Evolutionary conservation across 2,888 invertebrate genomes (phyloP), one percentile per base, ranked within the genome.

Genomic region (Polydrusus pterygomalis): DNA sequence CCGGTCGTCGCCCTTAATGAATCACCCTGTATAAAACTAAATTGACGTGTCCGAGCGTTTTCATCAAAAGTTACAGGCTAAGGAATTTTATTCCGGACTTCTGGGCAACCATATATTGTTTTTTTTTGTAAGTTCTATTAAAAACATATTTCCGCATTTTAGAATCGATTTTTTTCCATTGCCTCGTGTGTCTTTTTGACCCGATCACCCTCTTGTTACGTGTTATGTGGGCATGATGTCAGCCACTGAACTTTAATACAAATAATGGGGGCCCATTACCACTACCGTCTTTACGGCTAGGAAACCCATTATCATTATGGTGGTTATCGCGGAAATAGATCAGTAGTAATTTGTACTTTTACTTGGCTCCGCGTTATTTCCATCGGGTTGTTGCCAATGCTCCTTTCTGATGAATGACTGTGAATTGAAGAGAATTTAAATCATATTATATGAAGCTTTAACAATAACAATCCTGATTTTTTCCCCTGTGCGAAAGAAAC

Each of bases 251-350:
- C 70, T 70, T 70, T 70, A 70, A 70, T 70, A 62, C 63, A 54
- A 47, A 70, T 70, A 70, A 70, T 70, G 70, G 70, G 70, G 70
- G 70, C 63, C 63, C 30, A 54, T 70, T 62, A 70, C 34, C 34
- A 34, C 63, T 30, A 51, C 51, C 51, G 70, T 70, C 70, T 70
- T 49, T 63, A 62, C 62, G 34, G 38, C 63, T 38, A n/a, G 70
- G 25, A 51, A 63, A 64, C 49, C 64, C 30, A 64, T 64, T 63
- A 70, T 51, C 51, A 63, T 70, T 45, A 58, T 70, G 70, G 18
- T 17, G 45, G 62, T 51, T 70, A 70, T 68, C 68, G 68, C 20
- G 58, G 56, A 38, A 60, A 60, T 1, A 11, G 17, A 60, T 60
- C 58, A 34, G 38, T 60, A 34, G 38, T 60, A 38, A 60, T 38